phyloP scores from a whole-genome alignment of 2,113 vertebrate genomes.

The Melanotaenia duboulayi region DNA sequence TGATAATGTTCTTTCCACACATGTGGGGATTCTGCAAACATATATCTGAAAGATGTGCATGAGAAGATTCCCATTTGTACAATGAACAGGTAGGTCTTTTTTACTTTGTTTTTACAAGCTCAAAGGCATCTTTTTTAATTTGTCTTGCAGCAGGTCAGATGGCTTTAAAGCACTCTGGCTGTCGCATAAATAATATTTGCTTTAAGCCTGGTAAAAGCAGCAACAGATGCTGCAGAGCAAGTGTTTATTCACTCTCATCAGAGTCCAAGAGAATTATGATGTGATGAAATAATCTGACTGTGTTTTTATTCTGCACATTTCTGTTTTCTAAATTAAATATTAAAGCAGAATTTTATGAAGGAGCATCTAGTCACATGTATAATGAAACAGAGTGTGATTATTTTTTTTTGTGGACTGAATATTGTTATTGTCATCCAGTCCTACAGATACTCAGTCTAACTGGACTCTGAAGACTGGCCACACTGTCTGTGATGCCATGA shows the following conservation, averaged over 20 bases:
- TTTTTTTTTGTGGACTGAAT: neutral
- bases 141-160: conserved; percentile 55
- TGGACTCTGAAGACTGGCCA: neutral
- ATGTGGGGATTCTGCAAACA: conserved; percentile 57
- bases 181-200: conserved; percentile 48
- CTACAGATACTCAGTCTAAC: neutral
- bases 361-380: neutral
- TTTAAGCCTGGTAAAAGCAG: conserved; percentile 26
- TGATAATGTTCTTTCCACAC: conserved; percentile 82
- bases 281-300: neutral
- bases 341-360: neutral
- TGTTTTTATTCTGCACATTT: conserved; percentile 2
- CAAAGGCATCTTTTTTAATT: conserved; percentile 63
- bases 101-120: conserved; percentile 73
- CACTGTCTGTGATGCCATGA: neutral
- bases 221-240: conserved; percentile 24
- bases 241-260: neutral
- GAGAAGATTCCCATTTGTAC: conserved; percentile 69
- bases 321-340: conserved; percentile 1
- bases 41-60: conserved; percentile 73
- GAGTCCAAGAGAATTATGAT: neutral
- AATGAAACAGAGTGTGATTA: neutral
- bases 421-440: neutral
- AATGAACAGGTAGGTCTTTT: conserved; percentile 68
- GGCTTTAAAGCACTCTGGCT: conserved; percentile 55